Conservation (phyloP, 1,140 invertebrate genomes). For the Macrosteles quadrilineatus region DNA sequence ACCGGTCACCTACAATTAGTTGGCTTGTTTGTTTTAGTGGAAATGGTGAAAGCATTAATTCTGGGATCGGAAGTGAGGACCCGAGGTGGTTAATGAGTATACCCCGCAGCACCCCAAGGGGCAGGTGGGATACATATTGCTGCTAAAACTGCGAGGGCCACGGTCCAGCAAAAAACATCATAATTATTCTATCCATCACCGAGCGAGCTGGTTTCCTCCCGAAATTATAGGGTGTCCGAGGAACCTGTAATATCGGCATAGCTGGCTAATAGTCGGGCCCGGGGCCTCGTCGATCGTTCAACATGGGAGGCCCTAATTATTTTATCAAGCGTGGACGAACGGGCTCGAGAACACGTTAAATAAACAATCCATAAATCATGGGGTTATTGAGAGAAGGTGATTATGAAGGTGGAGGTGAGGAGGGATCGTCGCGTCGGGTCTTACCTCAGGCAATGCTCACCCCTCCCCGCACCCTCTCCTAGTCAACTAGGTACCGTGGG, state of each 20-base stretch:
- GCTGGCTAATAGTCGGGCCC: constrained; percentile 26
- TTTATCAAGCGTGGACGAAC: constrained; percentile 38
- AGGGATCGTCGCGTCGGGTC: constrained; percentile 39
- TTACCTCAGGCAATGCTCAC: constrained; percentile 32
- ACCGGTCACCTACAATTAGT: constrained; percentile 4
- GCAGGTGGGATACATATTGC: neutral
- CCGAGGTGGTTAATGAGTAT: neutral
- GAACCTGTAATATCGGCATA: constrained; percentile 28
- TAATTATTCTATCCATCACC: constrained; percentile 34
- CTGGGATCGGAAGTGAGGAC: neutral
- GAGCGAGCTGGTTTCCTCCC: constrained; percentile 21
- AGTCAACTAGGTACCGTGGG: neutral
- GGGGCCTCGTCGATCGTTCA: constrained; percentile 18
- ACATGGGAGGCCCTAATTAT: constrained; percentile 41
- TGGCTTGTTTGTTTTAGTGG: neutral
- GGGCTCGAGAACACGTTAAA: constrained; percentile 38
- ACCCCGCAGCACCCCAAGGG: neutral
- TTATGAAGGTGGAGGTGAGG: constrained; percentile 35
- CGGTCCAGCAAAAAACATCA: constrained; percentile 20
- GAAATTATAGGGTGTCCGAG: constrained; percentile 39
- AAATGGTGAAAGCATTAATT: neutral
- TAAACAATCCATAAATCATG: constrained; percentile 44
- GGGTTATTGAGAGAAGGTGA: constrained; percentile 45
- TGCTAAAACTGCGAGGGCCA: constrained; percentile 8
- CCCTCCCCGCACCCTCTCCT: constrained; percentile 14